Evolutionary conservation across 2,113 vertebrate species (phyloP).

Genomic region (Ptilonorhynchus violaceus): DNA sequence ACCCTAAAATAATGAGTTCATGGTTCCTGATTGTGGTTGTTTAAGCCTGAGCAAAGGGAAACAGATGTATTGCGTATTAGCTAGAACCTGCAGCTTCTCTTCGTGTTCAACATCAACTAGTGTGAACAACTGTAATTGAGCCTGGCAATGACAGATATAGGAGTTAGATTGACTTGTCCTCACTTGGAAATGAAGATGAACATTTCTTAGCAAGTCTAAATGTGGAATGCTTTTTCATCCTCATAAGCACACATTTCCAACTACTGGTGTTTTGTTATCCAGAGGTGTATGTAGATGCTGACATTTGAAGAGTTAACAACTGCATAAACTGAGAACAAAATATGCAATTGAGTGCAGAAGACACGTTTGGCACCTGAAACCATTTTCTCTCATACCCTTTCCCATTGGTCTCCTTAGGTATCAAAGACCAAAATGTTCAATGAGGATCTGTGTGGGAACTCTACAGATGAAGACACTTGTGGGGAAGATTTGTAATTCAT

Average conservation of each 20-base stretch:
- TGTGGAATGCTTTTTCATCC: not conserved
- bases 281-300: not conserved
- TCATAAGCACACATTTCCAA: not conserved
- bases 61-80: not conserved
- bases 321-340: not conserved
- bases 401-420: not conserved
- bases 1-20: not conserved
- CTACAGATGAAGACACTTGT: not conserved
- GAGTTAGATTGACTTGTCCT: not conserved
- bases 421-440: not conserved
- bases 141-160: not conserved
- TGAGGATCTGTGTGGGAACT: not conserved
- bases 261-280: not conserved
- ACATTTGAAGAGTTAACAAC: not conserved
- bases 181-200: not conserved
- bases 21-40: not conserved
- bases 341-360: not conserved
- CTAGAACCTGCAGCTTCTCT: not conserved
- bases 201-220: not conserved
- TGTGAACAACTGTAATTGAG: not conserved
- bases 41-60: not conserved
- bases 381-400: not conserved
- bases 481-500: not conserved
- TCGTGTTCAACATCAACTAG: not conserved
- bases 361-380: not conserved